phyloP scores from a whole-genome alignment of 92 coral and sea anemone species.

The Anthopleura xanthogrammica region DNA sequence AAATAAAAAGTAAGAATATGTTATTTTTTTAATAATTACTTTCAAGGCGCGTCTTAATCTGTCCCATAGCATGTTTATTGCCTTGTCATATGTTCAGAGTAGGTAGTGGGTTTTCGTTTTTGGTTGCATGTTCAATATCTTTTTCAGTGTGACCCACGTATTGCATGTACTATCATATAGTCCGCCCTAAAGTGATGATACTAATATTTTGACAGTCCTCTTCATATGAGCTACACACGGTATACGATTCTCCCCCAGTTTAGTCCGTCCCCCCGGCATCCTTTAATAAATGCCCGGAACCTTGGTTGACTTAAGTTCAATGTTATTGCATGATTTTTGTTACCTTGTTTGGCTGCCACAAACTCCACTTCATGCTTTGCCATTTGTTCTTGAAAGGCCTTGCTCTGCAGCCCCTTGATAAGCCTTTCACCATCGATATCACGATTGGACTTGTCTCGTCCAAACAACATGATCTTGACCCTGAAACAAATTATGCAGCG shows the following conservation, averaged over 20 bases:
- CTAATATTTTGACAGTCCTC: not conserved
- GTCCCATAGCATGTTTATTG: no score
- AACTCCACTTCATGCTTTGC: conserved; percentile 49
- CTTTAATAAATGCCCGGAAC: not conserved
- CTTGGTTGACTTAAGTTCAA: no score
- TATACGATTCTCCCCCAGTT: not conserved
- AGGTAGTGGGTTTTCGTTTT: no score
- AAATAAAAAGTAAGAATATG: conserved; percentile 3
- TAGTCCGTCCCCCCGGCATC: not conserved
- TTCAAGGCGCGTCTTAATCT: no score
- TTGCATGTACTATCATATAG: no score
- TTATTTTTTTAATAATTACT: not conserved
- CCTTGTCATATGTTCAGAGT: no score
- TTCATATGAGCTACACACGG: no score
- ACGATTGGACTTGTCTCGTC: conserved; percentile 43
- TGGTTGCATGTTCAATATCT: no score
- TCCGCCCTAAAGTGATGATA: no score
- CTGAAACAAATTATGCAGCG: conserved; percentile 23
- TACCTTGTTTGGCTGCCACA: conserved; percentile 46
- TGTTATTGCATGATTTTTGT: not conserved
- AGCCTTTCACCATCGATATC: conserved; percentile 38
- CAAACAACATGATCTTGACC: conserved; percentile 56
- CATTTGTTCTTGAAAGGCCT: conserved; percentile 34
- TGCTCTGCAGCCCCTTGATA: conserved; percentile 39
- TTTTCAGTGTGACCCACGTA: no score